Conservation (phyloP, 2,113 vertebrate genomes). For the Pseudolaguvia tuberculata region DNA sequence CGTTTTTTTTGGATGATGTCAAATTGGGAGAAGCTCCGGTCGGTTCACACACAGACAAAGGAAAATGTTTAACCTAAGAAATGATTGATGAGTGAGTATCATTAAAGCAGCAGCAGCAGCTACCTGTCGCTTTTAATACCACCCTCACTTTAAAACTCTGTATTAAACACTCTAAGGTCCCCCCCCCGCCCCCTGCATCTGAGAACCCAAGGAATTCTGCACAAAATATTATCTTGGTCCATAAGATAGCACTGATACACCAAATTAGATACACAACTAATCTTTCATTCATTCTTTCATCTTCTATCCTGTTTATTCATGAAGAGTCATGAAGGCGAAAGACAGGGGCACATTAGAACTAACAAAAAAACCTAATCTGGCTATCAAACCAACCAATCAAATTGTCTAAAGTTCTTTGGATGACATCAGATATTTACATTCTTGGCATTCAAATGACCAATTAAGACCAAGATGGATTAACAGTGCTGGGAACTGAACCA, state of each 20-base stretch:
- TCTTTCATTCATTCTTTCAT: too few species aligned
- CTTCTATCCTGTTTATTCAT: too few species aligned
- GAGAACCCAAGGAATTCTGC: neutral
- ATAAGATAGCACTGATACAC: neutral
- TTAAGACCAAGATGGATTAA: too few species aligned
- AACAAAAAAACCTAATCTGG: neutral
- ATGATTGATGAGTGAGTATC: slow-evolving; percentile 15
- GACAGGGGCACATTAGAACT: neutral
- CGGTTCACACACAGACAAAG: neutral
- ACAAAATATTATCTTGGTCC: slow-evolving; percentile 22
- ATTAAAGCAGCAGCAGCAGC: slow-evolving; percentile 25
- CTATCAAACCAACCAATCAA: neutral
- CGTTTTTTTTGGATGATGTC: neutral
- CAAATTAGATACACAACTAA: slow-evolving; percentile 2
- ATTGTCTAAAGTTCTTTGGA: neutral
- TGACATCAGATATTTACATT: neutral
- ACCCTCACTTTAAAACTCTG: neutral
- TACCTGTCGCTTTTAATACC: slow-evolving; percentile 18
- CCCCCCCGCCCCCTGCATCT: neutral
- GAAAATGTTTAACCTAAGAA: slow-evolving; percentile 13
- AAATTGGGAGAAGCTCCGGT: neutral
- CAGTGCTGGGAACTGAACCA: too few species aligned
- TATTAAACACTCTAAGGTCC: neutral
- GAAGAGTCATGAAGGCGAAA: too few species aligned
- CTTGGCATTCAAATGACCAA: too few species aligned